Base-by-base conservation (phyloP, 2,888 invertebrate species). In the Autographa gamma region DNA sequence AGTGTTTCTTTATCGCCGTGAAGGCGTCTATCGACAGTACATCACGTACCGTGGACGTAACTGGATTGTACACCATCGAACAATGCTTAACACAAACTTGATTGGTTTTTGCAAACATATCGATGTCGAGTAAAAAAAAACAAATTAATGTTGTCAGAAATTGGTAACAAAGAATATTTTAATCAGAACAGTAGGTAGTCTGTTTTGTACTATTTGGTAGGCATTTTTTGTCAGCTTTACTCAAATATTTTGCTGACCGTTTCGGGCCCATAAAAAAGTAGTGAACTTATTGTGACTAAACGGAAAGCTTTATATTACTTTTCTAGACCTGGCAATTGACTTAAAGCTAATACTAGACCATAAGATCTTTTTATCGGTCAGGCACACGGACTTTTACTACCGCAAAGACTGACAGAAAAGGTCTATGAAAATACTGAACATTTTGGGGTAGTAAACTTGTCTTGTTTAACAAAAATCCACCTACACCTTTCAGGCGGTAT, bases 11-110 rank as follows among this genome's bases (percentile, higher is more conserved):
- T 78, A 74, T 71, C 80, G 77, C 43, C 13, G 11, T 38, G 52
- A 38, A 65, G 41, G 43, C 61, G 62, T 73, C 62, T 60, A 73
- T 67, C 60, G 77, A 52, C 78, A 67, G 69, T 74, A 77, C 65
- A 77, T 78, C 71, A 77, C 66, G 71, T 67, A 65, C n/a, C 52
- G 58, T 66, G 68, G 34, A 74, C 74, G 66, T 70, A 81, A 74
- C 61, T 74, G 69, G 68, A 77, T 71, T 69, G 71, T 71, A 66
- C 43, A 69, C 32, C 60, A 60, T 32, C 74, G 74, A 71, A 79
- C 81, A 79, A 81, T 77, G 54, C 60, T 54, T 11, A 16, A 63
- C 64, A 59, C 59, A 62, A n/a, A 54, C 43, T 61, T 56, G 73
- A 62, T 60, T 66, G 63, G 62, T 77, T 63, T 71, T 69, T 60